phyloP scores from a whole-genome alignment of 2,797 vertebrate species.

The Mormyrops attenuatus region DNA sequence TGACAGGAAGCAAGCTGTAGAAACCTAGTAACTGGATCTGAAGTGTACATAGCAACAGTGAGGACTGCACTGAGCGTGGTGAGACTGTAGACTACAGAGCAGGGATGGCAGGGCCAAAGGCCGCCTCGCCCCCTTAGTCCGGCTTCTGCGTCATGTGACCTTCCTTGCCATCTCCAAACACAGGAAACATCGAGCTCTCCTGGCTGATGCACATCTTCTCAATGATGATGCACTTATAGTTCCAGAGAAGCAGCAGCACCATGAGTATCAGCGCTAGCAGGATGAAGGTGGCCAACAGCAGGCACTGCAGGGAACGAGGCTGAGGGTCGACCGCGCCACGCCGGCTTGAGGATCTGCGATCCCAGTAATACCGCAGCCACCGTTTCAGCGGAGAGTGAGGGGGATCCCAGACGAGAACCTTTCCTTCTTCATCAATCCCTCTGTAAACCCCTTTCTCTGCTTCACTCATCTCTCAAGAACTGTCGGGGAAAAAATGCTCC shows the following conservation, averaged over 20 bases:
- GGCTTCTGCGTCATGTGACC: conserved; percentile 14
- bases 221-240: conserved; percentile 43
- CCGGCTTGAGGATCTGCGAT: neutral
- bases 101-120: neutral
- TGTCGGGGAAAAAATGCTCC: neutral
- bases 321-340: neutral
- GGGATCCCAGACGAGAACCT: neutral
- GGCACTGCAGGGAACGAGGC: conserved; percentile 24
- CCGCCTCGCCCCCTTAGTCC: conserved; percentile 16
- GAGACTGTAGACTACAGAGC: neutral
- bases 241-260: conserved; percentile 44
- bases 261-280: conserved; percentile 37
- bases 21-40: neutral
- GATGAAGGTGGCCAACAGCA: conserved; percentile 34
- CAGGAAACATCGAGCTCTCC: conserved; percentile 18
- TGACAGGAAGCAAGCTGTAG: neutral
- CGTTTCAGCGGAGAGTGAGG: conserved; percentile 25
- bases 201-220: conserved; percentile 32
- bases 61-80: neutral
- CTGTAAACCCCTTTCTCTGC: neutral
- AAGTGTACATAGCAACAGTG: neutral
- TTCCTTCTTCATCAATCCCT: neutral
- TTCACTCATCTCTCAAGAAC: neutral
- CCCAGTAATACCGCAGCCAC: conserved; percentile 25
- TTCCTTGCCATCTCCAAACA: conserved; percentile 19